Percentiles rank a stretch among this genome's conserved stretches.
Evolutionary conservation across 1,140 invertebrate species (phyloP).

Genomic region (Capitella teleta): DNA sequence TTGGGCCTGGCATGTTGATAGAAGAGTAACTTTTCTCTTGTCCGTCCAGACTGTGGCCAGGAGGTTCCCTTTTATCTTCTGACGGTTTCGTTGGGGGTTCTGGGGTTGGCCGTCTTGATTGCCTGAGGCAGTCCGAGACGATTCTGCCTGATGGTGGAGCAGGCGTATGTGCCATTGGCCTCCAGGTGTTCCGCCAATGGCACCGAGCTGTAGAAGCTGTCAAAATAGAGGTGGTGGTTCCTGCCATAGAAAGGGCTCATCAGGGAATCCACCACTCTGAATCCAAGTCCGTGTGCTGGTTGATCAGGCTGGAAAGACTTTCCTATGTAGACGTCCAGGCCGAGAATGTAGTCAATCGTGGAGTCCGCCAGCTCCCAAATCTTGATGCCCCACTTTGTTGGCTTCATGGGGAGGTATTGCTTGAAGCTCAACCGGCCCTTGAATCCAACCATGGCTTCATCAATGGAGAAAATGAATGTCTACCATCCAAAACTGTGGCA

Average conservation of each 20-base stretch:
- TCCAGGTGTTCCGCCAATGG: too few species aligned
- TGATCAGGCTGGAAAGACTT: neutral
- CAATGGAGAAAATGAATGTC: conserved; percentile 9
- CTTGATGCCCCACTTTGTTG: conserved; percentile 10
- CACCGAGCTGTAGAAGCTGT: too few species aligned
- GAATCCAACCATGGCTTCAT: conserved; percentile 13
- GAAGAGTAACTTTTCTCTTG: too few species aligned
- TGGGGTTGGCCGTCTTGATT: too few species aligned
- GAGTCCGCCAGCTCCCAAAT: conserved; percentile 10
- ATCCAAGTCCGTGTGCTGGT: neutral
- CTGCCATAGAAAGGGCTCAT: neutral
- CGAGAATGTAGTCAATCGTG: conserved; percentile 9
- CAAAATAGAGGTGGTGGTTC: conserved; percentile 1
- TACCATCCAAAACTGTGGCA: too few species aligned
- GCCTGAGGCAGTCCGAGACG: too few species aligned
- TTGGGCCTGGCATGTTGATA: too few species aligned
- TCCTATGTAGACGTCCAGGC: conserved; percentile 1
- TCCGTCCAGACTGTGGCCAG: too few species aligned
- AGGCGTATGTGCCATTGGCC: too few species aligned
- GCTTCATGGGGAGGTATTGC: conserved; percentile 14
- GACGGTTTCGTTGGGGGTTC: too few species aligned
- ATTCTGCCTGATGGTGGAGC: too few species aligned
- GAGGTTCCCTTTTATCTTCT: too few species aligned
- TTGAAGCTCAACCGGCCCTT: conserved; percentile 9
- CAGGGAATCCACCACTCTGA: neutral